These are phyloP conservation scores for Trichopria drosophilae DNA, from an alignment of 2,888 invertebrate genomes.

Conservation along the genomic window DNA sequence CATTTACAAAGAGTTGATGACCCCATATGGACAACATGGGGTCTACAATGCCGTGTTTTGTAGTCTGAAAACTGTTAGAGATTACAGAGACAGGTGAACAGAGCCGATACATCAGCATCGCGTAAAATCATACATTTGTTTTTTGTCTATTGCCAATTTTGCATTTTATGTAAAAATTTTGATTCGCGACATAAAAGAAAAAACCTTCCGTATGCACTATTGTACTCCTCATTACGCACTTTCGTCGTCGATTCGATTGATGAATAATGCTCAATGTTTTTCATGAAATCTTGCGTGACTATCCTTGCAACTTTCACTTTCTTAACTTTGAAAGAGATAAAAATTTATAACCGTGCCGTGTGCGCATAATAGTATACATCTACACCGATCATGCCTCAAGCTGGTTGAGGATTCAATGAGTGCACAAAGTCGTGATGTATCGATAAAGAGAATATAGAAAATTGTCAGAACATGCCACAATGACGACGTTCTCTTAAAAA, in stretches of 20 bases:
- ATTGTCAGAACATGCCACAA: conserved; percentile 24
- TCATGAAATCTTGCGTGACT: too few relatives aligned
- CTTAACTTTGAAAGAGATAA: conserved; percentile 35
- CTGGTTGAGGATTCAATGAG: too few relatives aligned
- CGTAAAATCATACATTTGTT: too few relatives aligned
- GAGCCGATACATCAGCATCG: conserved; percentile 35
- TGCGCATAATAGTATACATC: conserved; percentile 43
- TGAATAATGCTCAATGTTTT: too few relatives aligned
- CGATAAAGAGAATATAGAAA: conserved; percentile 17
- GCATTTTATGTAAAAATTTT: background rate
- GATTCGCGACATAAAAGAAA: background rate
- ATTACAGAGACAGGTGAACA: conserved; percentile 55
- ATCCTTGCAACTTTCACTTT: too few relatives aligned
- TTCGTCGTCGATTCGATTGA: too few relatives aligned
- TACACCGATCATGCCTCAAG: conserved; percentile 52
- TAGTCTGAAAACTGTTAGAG: conserved; percentile 64
- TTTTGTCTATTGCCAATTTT: too few relatives aligned
- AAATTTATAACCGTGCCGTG: conserved; percentile 45
- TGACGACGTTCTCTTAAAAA: conserved; percentile 2
- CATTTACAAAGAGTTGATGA: conserved; percentile 96
- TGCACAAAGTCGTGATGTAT: conserved; percentile 21
- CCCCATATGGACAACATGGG: conserved; percentile 98
- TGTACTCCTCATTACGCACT: too few relatives aligned
- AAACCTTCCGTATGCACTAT: too few relatives aligned
- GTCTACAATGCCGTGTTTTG: conserved; percentile 95